Evolutionary conservation across 2,113 vertebrate species (phyloP).

Genomic region (Calidris pygmaea): DNA sequence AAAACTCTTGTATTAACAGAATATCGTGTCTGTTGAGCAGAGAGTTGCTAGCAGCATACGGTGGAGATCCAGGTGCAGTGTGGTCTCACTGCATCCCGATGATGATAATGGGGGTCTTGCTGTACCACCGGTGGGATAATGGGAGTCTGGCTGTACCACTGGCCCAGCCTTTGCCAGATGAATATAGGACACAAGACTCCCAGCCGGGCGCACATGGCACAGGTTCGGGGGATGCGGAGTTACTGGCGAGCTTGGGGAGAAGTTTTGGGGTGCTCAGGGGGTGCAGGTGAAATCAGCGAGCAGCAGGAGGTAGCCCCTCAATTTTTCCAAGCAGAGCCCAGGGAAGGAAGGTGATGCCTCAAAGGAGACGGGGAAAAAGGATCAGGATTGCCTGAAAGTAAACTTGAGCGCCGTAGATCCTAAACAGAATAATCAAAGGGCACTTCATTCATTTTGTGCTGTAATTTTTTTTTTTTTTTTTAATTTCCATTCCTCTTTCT

Average conservation of each 20-base stretch:
- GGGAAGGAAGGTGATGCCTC: not conserved
- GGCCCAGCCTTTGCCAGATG: not conserved
- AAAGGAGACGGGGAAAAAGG: not conserved
- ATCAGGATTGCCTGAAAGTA: fast-evolving
- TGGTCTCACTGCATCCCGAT: not conserved
- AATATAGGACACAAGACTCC: not conserved
- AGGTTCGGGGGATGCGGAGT: fast-evolving
- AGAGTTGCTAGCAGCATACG: not conserved
- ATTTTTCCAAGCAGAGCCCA: not conserved
- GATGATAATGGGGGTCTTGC: fast-evolving
- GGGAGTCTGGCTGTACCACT: fast-evolving
- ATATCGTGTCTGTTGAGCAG: not conserved
- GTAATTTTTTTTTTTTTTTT: not conserved
- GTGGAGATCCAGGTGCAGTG: not conserved
- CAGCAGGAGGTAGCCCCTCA: not conserved
- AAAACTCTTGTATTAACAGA: not conserved
- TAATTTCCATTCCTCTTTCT: not conserved
- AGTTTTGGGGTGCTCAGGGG: not conserved
- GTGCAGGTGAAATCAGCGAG: not conserved
- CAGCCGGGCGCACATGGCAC: not conserved
- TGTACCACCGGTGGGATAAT: not conserved
- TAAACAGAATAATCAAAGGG: not conserved
- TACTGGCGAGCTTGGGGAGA: not conserved
- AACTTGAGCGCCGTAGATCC: fast-evolving
- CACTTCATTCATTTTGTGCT: not conserved